phyloP scores from a whole-genome alignment of 1,140 invertebrate genomes.

The Drosophila dunni region DNA sequence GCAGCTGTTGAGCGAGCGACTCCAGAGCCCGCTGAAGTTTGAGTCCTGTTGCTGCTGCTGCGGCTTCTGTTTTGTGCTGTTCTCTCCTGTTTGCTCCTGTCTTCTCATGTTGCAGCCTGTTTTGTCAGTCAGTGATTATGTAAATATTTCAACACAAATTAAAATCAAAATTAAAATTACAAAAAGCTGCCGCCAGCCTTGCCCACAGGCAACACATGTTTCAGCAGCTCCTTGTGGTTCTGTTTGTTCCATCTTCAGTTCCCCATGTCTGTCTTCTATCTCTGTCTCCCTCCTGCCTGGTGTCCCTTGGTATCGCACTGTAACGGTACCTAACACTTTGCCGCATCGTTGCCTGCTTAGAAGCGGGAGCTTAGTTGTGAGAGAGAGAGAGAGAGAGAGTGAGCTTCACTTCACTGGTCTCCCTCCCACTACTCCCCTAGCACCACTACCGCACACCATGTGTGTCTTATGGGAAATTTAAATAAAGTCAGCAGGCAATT shows the following conservation, averaged over 20 bases:
- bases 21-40: slow-evolving; percentile 18
- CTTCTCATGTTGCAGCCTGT: slow-evolving; percentile 44
- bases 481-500: slow-evolving; percentile 83
- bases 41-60: slow-evolving; percentile 24
- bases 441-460: slow-evolving; percentile 30
- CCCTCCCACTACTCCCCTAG: neutral
- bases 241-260: neutral
- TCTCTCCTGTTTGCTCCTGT: slow-evolving; percentile 40
- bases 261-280: slow-evolving; percentile 6
- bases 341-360: slow-evolving; percentile 56
- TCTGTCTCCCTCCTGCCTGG: neutral
- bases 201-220: slow-evolving; percentile 77
- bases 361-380: slow-evolving; percentile 21
- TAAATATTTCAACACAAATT: slow-evolving; percentile 84
- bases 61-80: slow-evolving; percentile 14
- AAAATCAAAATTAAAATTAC: slow-evolving; percentile 84
- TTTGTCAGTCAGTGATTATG: slow-evolving; percentile 82
- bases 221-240: slow-evolving; percentile 35
- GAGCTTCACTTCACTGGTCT: slow-evolving; percentile 10
- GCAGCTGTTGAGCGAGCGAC: slow-evolving; percentile 55
- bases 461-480: slow-evolving; percentile 83
- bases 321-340: slow-evolving; percentile 62
- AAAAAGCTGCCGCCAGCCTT: slow-evolving; percentile 67
- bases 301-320: neutral
- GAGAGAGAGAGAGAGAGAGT: neutral